A percentile compares a stretch with the other conserved stretches of the same genome.
Evolutionary conservation across 2,888 invertebrate genomes (phyloP).

Genomic region (Aquatica leii): DNA sequence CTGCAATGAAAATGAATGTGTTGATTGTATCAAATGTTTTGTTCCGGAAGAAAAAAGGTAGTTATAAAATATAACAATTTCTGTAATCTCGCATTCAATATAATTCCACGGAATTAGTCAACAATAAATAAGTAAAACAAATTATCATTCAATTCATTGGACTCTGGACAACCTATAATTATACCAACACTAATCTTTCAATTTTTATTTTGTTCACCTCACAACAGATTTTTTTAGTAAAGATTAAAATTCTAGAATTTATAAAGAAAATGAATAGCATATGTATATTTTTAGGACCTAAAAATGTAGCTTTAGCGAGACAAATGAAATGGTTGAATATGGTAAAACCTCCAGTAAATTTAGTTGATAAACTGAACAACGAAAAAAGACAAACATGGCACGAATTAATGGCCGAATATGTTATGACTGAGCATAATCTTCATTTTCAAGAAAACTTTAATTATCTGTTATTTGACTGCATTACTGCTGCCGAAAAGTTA

Average conservation of each 20-base stretch:
- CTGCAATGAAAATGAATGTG: conserved; percentile 74
- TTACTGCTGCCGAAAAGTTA: conserved; percentile 78
- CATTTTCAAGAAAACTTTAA: conserved; percentile 74
- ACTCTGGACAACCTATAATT: too few relatives aligned
- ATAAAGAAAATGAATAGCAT: too few relatives aligned
- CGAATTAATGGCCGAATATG: conserved; percentile 72
- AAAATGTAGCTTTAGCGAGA: neutral
- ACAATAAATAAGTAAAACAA: too few relatives aligned
- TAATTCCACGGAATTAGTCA: too few relatives aligned
- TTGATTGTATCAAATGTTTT: conserved; percentile 61
- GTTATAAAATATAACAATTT: too few relatives aligned
- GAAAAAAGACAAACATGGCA: conserved; percentile 67
- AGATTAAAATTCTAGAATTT: too few relatives aligned
- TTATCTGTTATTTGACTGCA: conserved; percentile 70
- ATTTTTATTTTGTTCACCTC: too few relatives aligned
- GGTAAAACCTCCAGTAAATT: conserved; percentile 41
- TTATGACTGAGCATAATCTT: conserved; percentile 73
- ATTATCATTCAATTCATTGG: too few relatives aligned
- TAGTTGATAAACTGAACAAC: conserved; percentile 51
- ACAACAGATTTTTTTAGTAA: too few relatives aligned
- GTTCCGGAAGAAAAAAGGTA: conserved; percentile 21
- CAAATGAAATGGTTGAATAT: conserved; percentile 40
- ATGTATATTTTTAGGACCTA: neutral
- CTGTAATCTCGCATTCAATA: too few relatives aligned
- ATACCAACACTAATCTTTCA: too few relatives aligned